phyloP scores from a whole-genome alignment of 2,888 invertebrate species.

The Lamproptera curius region DNA sequence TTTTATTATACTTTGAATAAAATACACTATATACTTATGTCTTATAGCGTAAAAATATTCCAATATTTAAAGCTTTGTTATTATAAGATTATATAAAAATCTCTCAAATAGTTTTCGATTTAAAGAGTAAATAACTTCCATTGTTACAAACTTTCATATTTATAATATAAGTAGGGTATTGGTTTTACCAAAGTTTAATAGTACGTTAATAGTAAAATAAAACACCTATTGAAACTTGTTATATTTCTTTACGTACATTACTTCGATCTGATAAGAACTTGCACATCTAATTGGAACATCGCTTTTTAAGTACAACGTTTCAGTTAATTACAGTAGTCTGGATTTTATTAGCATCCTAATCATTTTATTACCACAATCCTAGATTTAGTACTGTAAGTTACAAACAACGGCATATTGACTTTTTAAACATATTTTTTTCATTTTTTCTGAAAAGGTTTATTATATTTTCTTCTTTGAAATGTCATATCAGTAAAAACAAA shows the following conservation, averaged over 20 bases:
- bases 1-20: no score
- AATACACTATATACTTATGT: no score
- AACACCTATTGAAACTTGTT: no score
- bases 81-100: no score
- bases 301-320: slow-evolving; percentile 11
- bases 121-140: no score
- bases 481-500: no score
- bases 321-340: slow-evolving; percentile 7
- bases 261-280: slow-evolving; percentile 11
- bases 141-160: no score
- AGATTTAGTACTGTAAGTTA: not conserved
- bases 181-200: no score
- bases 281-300: slow-evolving; percentile 13
- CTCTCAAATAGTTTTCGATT: no score
- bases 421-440: not conserved
- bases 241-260: slow-evolving; percentile 4
- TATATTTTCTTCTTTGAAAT: not conserved
- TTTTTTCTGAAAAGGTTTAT: not conserved
- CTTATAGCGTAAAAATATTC: no score
- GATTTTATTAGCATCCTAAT: slow-evolving; percentile 5
- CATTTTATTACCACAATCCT: not conserved
- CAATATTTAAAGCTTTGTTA: no score
- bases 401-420: not conserved
- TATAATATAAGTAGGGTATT: no score
- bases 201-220: not conserved